These are phyloP conservation scores for Limanda limanda DNA, from an alignment of 2,113 vertebrate genomes.

Conservation along the genomic window DNA sequence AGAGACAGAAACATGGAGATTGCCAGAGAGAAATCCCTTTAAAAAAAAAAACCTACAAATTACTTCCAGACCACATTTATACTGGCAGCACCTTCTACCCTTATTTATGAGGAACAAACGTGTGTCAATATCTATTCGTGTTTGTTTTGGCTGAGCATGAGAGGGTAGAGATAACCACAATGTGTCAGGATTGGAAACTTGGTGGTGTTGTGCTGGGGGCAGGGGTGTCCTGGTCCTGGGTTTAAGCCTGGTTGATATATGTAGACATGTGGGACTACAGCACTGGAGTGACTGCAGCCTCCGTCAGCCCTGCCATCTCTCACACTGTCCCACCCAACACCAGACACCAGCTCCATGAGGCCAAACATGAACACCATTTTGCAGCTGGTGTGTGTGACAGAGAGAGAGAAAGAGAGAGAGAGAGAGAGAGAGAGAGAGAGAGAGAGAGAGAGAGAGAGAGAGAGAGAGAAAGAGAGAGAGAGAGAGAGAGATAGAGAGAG, in stretches of 20 bases:
- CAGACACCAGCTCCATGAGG: conserved; percentile 25
- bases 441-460: not conserved
- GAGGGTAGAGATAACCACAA: not conserved
- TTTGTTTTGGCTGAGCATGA: conserved; percentile 32
- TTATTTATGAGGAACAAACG: conserved; percentile 34
- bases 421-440: not conserved
- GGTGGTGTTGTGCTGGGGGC: conserved; percentile 5
- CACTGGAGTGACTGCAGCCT: conserved; percentile 4
- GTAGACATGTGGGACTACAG: conserved; percentile 19
- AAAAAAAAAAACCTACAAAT: conserved; percentile 29
- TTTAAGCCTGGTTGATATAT: conserved; percentile 20
- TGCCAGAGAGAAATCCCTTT: conserved; percentile 26
- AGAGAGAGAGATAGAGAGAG: not conserved
- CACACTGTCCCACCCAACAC: conserved; percentile 38
- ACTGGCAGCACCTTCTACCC: not conserved
- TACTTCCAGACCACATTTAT: conserved; percentile 17
- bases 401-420: not conserved
- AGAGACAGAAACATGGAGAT: conserved; percentile 2
- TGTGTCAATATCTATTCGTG: conserved; percentile 20
- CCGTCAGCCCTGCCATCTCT: conserved; percentile 28
- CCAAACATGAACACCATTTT: conserved; percentile 26
- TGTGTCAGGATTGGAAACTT: conserved; percentile 20
- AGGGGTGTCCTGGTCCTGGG: conserved; percentile 28
- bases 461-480: not conserved
- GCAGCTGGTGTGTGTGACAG: conserved; percentile 57